These are phyloP conservation scores for Argyresthia albistria DNA, from an alignment of 2,888 invertebrate species.

Conservation along the genomic window DNA sequence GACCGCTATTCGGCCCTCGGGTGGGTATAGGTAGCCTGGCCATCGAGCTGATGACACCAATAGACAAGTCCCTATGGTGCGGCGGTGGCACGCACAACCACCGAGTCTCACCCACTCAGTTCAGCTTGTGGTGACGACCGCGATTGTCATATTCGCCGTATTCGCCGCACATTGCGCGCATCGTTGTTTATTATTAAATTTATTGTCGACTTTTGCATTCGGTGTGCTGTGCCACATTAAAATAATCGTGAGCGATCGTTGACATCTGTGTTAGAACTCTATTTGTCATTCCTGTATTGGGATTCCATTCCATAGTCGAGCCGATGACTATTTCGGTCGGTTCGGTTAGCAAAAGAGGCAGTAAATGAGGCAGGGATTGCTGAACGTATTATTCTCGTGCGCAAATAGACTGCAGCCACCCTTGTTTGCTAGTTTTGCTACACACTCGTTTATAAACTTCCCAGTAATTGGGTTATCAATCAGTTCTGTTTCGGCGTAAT, in stretches of 20 bases:
- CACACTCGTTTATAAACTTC: not conserved
- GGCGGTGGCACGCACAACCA: slow-evolving; percentile 18
- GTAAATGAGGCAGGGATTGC: slow-evolving; percentile 18
- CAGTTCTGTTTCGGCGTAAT: slow-evolving; percentile 24
- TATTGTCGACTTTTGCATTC: not conserved
- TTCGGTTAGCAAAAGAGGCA: slow-evolving; percentile 12
- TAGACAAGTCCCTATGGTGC: slow-evolving; percentile 49
- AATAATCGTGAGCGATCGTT: not conserved
- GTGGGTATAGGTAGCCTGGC: slow-evolving; percentile 15
- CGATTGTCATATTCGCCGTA: slow-evolving; percentile 43
- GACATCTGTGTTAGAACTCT: not conserved
- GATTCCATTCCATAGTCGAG: slow-evolving; percentile 22
- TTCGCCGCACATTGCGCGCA: slow-evolving; percentile 20
- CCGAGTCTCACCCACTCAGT: slow-evolving; percentile 29
- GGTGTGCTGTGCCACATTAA: not conserved
- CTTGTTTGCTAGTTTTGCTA: not conserved
- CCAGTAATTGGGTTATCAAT: not conserved
- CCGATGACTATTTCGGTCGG: slow-evolving; percentile 29
- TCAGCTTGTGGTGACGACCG: slow-evolving; percentile 49
- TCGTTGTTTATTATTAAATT: not conserved
- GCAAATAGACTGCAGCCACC: not conserved
- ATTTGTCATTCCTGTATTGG: slow-evolving; percentile 16
- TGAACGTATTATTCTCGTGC: slow-evolving; percentile 15
- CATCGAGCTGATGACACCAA: slow-evolving; percentile 46
- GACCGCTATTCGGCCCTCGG: slow-evolving; percentile 66